These are phyloP conservation scores for Silurus aristotelis DNA, from an alignment of 2,797 vertebrate species.

Conservation along the genomic window DNA sequence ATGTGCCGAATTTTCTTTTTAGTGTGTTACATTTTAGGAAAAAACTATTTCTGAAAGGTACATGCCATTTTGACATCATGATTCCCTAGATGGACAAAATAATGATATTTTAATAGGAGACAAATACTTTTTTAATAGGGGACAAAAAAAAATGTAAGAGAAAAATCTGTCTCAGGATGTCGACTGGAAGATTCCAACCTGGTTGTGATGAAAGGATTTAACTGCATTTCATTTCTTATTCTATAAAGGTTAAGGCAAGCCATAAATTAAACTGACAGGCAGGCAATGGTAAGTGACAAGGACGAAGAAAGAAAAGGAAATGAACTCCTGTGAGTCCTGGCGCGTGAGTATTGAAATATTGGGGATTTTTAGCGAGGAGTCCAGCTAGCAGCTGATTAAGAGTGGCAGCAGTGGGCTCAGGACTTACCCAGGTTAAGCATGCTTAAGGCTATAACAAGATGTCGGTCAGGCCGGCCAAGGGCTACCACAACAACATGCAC, in stretches of 20 bases:
- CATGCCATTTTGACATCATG: neutral
- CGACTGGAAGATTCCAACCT: neutral
- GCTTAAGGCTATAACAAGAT: conserved; percentile 85
- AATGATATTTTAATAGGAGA: neutral
- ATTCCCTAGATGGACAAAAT: neutral
- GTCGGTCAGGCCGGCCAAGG: conserved; percentile 80
- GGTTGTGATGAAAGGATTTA: neutral
- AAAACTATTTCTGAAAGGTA: neutral
- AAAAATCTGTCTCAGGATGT: neutral
- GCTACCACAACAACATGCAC: conserved; percentile 66
- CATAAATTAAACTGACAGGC: neutral
- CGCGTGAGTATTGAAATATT: conserved; percentile 55
- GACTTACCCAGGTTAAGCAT: conserved; percentile 80
- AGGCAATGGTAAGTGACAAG: neutral
- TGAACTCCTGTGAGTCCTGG: conserved; percentile 42
- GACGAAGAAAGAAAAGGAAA: neutral
- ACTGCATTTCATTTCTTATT: neutral
- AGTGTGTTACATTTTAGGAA: neutral
- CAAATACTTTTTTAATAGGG: neutral
- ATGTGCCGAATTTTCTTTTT: neutral
- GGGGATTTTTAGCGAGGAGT: conserved; percentile 67
- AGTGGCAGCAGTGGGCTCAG: conserved; percentile 77
- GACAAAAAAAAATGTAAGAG: neutral
- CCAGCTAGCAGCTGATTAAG: conserved; percentile 71
- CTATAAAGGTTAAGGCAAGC: neutral